Percentiles rank a stretch among this genome's conserved stretches.
Evolutionary conservation across 2,888 invertebrate species (phyloP).

Genomic region (Plebejus argus): DNA sequence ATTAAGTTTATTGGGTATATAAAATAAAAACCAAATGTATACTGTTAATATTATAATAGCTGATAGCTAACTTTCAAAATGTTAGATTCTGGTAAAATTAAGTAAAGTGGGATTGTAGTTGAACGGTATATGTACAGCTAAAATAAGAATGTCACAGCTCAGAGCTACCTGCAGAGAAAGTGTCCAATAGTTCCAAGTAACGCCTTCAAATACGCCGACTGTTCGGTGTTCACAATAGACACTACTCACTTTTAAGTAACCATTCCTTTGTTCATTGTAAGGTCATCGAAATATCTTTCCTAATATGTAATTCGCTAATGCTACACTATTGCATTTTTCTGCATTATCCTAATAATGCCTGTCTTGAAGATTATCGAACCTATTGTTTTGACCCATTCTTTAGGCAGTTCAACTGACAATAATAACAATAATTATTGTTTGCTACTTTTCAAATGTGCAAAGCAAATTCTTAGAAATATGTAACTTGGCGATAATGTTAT

Average conservation of each 20-base stretch:
- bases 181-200: conserved; percentile 66
- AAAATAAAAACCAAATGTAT: not conserved
- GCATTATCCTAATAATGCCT: not conserved
- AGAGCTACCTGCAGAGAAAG: conserved; percentile 64
- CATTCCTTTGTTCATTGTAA: conserved; percentile 9
- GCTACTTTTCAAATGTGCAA: not conserved
- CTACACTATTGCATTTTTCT: not conserved
- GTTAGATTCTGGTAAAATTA: not conserved
- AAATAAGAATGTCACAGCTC: conserved; percentile 41
- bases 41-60: not conserved
- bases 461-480: not conserved
- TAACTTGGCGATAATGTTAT: not conserved
- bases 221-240: conserved; percentile 34
- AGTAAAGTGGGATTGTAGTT: not conserved
- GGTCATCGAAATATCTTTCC: not conserved
- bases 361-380: not conserved
- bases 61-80: not conserved
- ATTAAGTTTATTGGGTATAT: not conserved
- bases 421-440: not conserved
- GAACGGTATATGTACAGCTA: not conserved
- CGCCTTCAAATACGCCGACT: conserved; percentile 45
- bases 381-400: not conserved
- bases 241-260: not conserved
- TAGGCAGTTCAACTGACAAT: not conserved
- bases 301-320: conserved; percentile 5